Conservation (phyloP, 2,113 vertebrate genomes). For the Nycticryphes semicollaris region DNA sequence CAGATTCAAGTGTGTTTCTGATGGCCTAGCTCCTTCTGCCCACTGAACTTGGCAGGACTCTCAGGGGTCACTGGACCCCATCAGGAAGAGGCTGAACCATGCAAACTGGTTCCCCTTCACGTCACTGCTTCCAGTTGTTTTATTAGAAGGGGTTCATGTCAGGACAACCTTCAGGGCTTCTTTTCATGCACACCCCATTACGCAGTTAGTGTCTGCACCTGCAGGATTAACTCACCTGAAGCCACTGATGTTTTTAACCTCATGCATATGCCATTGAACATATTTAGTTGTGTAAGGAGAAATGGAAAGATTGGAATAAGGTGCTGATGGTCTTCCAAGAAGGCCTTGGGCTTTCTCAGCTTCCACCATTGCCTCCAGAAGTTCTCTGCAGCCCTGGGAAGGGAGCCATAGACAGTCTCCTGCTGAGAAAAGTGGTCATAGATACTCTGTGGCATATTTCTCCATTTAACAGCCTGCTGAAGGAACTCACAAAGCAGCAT, state of each 20-base stretch:
- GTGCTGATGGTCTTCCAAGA: not conserved
- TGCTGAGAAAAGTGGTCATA: not conserved
- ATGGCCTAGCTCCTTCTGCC: not conserved
- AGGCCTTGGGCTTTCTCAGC: not conserved
- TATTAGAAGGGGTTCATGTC: not conserved
- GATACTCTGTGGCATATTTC: not conserved
- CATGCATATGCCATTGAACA: fast-evolving
- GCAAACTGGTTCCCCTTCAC: not conserved
- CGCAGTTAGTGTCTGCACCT: not conserved
- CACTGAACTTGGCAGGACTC: not conserved
- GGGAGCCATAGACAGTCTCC: not conserved
- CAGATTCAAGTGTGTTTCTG: not conserved
- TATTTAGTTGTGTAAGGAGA: not conserved
- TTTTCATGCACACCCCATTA: not conserved
- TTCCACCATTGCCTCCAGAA: not conserved
- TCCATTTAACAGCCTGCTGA: not conserved
- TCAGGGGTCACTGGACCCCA: not conserved
- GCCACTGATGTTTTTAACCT: not conserved
- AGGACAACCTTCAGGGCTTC: not conserved
- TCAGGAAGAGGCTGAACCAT: not conserved
- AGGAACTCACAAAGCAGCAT: not conserved
- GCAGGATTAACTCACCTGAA: not conserved
- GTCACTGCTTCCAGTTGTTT: not conserved
- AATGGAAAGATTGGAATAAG: not conserved
- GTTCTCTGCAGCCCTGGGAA: not conserved